Conservation (phyloP, 2,113 vertebrate genomes). For the Malaclemys terrapin region DNA sequence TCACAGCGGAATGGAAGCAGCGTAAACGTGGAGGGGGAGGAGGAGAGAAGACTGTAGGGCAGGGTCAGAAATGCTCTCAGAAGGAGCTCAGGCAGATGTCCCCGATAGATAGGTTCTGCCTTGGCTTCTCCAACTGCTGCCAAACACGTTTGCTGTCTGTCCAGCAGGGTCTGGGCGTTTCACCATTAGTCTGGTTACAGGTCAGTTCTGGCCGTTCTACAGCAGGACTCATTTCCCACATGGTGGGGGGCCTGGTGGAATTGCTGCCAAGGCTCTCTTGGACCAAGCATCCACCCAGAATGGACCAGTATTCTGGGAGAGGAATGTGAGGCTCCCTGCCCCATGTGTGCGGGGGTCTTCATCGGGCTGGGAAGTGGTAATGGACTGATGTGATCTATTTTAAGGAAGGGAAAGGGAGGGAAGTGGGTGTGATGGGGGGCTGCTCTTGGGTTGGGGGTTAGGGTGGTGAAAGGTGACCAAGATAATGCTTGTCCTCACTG, state of each 20-base stretch:
- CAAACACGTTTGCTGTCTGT: background rate
- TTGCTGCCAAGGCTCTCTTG: background rate
- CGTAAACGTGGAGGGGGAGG: background rate
- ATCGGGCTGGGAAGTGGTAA: background rate
- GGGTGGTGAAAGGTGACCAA: background rate
- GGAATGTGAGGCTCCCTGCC: background rate
- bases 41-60: background rate
- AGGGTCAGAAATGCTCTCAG: background rate
- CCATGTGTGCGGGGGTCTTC: accelerated
- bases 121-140: background rate
- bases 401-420: background rate
- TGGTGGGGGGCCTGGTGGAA: too few relatives aligned
- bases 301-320: background rate
- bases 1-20: background rate
- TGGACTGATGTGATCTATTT: background rate
- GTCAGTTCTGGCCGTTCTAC: background rate
- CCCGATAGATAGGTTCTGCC: background rate
- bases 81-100: background rate
- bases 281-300: background rate
- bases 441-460: accelerated
- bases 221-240: background rate
- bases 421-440: background rate
- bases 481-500: background rate
- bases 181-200: too few relatives aligned
- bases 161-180: too few relatives aligned